These are phyloP conservation scores for Schrankia costaestrigalis DNA, from an alignment of 2,888 invertebrate genomes.

Conservation along the genomic window DNA sequence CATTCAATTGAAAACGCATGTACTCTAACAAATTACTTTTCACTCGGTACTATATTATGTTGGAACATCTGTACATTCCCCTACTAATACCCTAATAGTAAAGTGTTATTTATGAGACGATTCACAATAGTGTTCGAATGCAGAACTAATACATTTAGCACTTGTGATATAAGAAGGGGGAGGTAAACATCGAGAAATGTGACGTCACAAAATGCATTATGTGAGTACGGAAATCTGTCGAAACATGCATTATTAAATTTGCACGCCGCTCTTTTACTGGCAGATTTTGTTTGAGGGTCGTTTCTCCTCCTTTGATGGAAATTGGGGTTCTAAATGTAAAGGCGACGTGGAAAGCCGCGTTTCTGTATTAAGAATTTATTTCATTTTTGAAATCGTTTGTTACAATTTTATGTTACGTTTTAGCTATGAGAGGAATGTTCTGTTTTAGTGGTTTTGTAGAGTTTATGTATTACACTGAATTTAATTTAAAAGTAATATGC, in stretches of 20 bases:
- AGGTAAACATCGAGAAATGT: constrained; percentile 26
- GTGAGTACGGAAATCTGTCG: constrained; percentile 29
- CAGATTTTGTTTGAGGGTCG: constrained; percentile 25
- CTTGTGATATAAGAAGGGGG: constrained; percentile 43
- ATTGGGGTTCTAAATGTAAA: constrained; percentile 26
- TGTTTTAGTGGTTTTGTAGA: no score
- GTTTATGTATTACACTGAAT: no score
- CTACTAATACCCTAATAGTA: constrained; percentile 24
- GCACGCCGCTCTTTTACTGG: constrained; percentile 18
- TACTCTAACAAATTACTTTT: constrained; percentile 33
- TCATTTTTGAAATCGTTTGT: constrained; percentile 3
- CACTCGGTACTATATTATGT: constrained; percentile 21
- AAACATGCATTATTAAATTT: constrained; percentile 39
- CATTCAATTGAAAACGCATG: constrained; percentile 17
- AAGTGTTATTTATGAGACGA: constrained; percentile 50
- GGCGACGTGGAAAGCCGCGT: constrained; percentile 11
- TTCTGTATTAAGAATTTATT: constrained; percentile 13
- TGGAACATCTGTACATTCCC: constrained; percentile 30
- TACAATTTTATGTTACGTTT: neutral
- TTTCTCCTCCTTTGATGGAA: constrained; percentile 20
- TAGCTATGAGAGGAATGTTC: no score
- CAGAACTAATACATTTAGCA: constrained; percentile 63
- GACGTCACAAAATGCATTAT: constrained; percentile 34
- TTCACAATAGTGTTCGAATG: constrained; percentile 42
- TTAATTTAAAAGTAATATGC: no score